Percentiles rank a stretch among this genome's conserved stretches.
phyloP scores from a whole-genome alignment of 2,113 vertebrate species.

The Ammodytes dubius region DNA sequence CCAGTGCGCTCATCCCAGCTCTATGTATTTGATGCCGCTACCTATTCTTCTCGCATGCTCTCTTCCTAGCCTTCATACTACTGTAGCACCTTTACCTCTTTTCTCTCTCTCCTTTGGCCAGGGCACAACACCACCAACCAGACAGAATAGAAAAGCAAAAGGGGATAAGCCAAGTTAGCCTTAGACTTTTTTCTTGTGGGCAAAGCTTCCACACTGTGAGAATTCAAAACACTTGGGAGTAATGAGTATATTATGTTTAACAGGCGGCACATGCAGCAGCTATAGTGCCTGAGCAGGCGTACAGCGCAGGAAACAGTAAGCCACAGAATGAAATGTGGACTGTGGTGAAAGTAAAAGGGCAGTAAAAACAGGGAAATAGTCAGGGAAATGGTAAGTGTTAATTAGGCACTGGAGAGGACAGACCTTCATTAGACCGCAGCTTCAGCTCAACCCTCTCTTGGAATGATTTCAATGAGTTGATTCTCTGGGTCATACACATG shows the following conservation, averaged over 20 bases:
- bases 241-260: conserved; percentile 65
- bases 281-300: conserved; percentile 6
- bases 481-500: background rate
- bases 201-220: conserved; percentile 34
- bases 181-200: conserved; percentile 24
- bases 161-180: conserved; percentile 41
- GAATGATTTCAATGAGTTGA: conserved; percentile 38
- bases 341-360: conserved; percentile 16
- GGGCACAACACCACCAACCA: conserved; percentile 19
- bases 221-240: conserved; percentile 57
- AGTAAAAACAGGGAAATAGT: conserved; percentile 28
- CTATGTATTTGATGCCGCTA: background rate
- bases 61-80: background rate
- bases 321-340: background rate
- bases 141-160: conserved; percentile 37
- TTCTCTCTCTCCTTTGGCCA: conserved; percentile 18
- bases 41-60: conserved; percentile 13
- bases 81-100: background rate
- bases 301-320: background rate
- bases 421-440: conserved; percentile 4
- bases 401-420: conserved; percentile 19
- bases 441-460: background rate
- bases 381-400: conserved; percentile 11
- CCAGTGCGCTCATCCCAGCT: conserved; percentile 30
- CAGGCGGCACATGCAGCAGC: conserved; percentile 14